A percentile compares a stretch with the other conserved stretches of the same genome.
Conservation (phyloP, 2,797 vertebrate species). For the Ceyx erithaca region DNA sequence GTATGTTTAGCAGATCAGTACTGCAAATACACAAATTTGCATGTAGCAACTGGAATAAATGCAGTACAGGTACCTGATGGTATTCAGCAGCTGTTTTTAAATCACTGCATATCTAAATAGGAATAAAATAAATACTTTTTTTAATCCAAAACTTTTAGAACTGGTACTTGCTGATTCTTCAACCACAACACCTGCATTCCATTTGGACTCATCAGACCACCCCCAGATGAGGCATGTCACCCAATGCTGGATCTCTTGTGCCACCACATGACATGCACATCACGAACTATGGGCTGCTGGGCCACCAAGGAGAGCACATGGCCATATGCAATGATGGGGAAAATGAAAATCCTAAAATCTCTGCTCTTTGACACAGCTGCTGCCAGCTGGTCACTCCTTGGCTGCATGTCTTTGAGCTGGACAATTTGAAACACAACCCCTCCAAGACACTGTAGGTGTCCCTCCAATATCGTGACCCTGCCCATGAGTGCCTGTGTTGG, state of each 20-base stretch:
- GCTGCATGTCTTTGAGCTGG: not conserved
- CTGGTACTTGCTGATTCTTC: not conserved
- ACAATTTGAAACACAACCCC: not conserved
- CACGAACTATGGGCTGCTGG: accelerated
- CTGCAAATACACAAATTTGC: not conserved
- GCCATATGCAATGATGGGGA: accelerated
- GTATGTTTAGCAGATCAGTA: not conserved
- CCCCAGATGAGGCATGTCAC: not conserved
- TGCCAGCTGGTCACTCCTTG: accelerated
- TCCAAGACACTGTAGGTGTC: accelerated
- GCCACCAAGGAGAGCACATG: accelerated
- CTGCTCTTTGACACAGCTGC: not conserved
- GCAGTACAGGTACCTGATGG: not conserved
- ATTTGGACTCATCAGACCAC: not conserved
- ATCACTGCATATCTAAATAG: not conserved
- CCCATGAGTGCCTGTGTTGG: not conserved
- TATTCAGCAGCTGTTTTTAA: not conserved
- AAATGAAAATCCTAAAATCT: not conserved
- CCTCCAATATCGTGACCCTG: accelerated
- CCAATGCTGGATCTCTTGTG: not conserved
- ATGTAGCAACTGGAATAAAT: not conserved
- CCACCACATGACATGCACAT: accelerated
- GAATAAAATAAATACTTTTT: not conserved
- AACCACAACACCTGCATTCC: accelerated
- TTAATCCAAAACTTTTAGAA: not conserved